Evolutionary conservation across 2,888 invertebrate genomes (phyloP).

Genomic region (Polyommatus iphigenia): DNA sequence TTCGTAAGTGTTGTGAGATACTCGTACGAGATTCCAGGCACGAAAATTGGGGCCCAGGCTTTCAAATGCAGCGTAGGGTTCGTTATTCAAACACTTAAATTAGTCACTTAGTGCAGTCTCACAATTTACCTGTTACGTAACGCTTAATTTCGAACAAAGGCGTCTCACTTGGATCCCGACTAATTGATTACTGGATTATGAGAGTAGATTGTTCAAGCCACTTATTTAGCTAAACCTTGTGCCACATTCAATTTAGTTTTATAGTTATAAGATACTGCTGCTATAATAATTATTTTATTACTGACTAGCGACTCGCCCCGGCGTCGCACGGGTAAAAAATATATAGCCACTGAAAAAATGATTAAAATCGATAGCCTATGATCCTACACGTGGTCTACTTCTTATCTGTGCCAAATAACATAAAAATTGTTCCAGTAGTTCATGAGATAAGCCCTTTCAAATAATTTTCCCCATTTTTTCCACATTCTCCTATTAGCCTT

Average conservation of each 20-base stretch:
- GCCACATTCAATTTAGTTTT: background rate
- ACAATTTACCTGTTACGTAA: slow-evolving; percentile 19
- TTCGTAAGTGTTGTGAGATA: background rate
- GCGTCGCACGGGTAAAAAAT: too few species aligned
- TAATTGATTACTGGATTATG: slow-evolving; percentile 22
- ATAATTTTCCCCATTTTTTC: too few species aligned
- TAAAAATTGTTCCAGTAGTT: too few species aligned
- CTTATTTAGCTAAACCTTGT: background rate
- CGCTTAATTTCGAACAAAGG: slow-evolving; percentile 10
- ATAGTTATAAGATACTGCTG: background rate
- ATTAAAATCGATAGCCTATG: too few species aligned
- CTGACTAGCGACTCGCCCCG: too few species aligned
- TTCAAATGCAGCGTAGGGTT: background rate
- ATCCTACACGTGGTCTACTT: too few species aligned
- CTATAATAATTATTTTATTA: too few species aligned
- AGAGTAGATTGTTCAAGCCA: slow-evolving; percentile 11
- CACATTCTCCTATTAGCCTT: too few species aligned
- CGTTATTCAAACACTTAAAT: slow-evolving; percentile 11
- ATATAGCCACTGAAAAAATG: too few species aligned
- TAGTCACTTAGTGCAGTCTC: slow-evolving; percentile 15
- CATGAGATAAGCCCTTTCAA: too few species aligned
- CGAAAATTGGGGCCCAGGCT: background rate
- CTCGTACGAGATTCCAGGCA: background rate
- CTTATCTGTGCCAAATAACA: too few species aligned
- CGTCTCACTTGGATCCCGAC: background rate